phyloP scores from a whole-genome alignment of 1,140 invertebrate genomes.

The Varroa destructor region DNA sequence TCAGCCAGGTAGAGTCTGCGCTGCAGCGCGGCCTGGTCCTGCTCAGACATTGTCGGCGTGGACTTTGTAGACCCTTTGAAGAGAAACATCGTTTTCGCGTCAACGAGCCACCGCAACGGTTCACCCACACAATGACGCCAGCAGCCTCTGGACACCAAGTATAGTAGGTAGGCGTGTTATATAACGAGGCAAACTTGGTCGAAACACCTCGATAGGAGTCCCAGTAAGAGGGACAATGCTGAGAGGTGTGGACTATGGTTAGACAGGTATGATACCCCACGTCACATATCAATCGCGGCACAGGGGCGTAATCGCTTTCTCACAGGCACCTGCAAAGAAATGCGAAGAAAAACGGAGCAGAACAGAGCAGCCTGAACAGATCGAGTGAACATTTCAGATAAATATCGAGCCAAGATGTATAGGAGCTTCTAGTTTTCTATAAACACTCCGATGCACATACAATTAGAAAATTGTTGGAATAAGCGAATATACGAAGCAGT shows the following conservation, averaged over 20 bases:
- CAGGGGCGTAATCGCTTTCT: too few species aligned
- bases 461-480: too few species aligned
- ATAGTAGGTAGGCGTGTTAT: background rate
- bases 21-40: conserved; percentile 11
- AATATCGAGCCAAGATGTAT: too few species aligned
- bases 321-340: too few species aligned
- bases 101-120: background rate
- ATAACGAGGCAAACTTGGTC: background rate
- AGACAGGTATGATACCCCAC: background rate
- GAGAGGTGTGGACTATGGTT: background rate
- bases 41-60: background rate
- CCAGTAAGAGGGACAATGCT: background rate
- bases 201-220: background rate
- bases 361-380: too few species aligned
- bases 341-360: too few species aligned
- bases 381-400: too few species aligned
- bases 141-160: background rate
- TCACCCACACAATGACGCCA: background rate
- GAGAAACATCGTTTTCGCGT: conserved; percentile 1
- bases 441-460: too few species aligned
- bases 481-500: too few species aligned
- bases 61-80: conserved; percentile 12
- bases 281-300: too few species aligned
- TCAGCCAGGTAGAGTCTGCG: conserved; percentile 15
- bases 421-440: too few species aligned